A percentile compares a stretch with the other conserved stretches of the same genome.
Evolutionary conservation across 92 coral and sea anemone species (phyloP).

Genomic region (Epizoanthus scotinus): DNA sequence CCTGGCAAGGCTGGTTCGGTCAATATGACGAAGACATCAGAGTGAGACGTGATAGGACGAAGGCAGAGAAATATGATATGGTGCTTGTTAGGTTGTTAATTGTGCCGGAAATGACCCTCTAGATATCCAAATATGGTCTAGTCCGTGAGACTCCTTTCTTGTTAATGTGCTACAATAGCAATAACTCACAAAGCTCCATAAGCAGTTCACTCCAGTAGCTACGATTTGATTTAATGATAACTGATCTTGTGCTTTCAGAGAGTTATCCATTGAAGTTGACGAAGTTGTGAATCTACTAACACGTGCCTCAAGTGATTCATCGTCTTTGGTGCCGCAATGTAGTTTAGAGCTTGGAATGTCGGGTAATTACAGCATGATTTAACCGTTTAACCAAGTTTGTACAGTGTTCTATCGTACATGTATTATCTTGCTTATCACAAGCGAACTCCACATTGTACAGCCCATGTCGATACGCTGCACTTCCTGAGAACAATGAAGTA

Average conservation of each 20-base stretch:
- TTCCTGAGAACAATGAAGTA: no score
- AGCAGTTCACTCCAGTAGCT: neutral
- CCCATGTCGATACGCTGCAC: no score
- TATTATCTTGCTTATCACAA: neutral
- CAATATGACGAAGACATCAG: no score
- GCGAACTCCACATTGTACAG: neutral
- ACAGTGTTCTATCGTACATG: neutral
- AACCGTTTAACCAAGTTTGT: neutral
- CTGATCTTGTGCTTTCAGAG: neutral
- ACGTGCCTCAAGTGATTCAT: neutral
- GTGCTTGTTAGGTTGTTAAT: no score
- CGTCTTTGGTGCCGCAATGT: conserved; percentile 17
- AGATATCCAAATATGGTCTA: no score
- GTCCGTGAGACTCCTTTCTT: no score
- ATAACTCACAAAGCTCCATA: neutral
- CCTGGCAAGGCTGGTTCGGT: no score
- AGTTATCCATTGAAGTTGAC: neutral
- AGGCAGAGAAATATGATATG: no score
- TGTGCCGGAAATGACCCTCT: no score
- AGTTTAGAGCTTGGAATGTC: conserved; percentile 11
- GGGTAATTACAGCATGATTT: neutral
- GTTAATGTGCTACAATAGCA: no score
- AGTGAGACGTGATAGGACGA: no score
- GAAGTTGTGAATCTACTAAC: neutral
- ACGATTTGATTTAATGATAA: neutral